Base-by-base conservation (phyloP, 2,888 invertebrate species). In the Calephelis perditalis region DNA sequence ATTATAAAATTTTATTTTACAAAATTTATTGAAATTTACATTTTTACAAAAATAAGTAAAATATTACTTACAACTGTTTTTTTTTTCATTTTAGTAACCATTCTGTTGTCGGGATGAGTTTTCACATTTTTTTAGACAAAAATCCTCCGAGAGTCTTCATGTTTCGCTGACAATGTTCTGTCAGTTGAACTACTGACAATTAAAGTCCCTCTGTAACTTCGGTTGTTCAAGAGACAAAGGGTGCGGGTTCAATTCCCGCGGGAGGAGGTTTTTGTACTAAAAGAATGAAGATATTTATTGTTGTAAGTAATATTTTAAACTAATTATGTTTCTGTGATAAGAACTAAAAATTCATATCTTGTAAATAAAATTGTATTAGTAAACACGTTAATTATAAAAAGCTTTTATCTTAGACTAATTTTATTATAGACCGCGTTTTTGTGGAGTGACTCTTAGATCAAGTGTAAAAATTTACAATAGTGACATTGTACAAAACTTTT, bases 301-400 rank as follows among this genome's bases (percentile, higher is more conserved):
- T 49, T 49, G 8, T 49, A 49, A 49, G 49, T 49, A 26, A 49
- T 49, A 49, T 65, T 60, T 58, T 60, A 62, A 43, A 54, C 62
- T 84, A 85, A 86, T 89, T 89, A 86, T 89, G 85, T 87, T 89
- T 89, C 89, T 90, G 89, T 90, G 89, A 90, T 90, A 90, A 82
- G 81, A 89, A 90, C 88, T 81, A 72, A 85, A 86, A 84, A 63
- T 57, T 52, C 47, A 62, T 64, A 78, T 79, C 86, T 80, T 88
- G 87, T 88, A 88, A 80, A 87, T 86, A 86, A 81, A 46, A 49
- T 49, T 49, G 26, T 49, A 49, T 15, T 40, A 40, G 15, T 10
- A 49, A 49, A 49, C 26, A 49, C 49, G 49, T 49, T 49, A 49
- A 49, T 49, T 49, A 49, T 49, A 49, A 49, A 15, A 49, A 49